Evolutionary conservation across 2,888 invertebrate genomes (phyloP), one percentile per base, ranked within the genome.

Genomic region (Agapostemon virescens): DNA sequence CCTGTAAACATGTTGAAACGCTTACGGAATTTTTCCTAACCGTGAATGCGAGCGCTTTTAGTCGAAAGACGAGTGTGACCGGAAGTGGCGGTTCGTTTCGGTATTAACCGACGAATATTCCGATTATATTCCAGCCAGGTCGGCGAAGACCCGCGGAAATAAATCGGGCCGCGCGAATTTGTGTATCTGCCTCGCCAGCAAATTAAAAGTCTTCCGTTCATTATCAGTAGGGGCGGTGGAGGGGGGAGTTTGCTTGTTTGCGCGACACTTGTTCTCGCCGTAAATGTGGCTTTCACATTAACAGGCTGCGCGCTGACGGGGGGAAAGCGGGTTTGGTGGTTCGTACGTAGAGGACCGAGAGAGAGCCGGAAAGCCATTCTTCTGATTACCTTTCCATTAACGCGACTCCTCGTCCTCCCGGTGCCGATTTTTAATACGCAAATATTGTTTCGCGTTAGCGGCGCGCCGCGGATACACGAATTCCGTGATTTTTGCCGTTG

Each of bases 331-430:
- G 2, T n/a, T n/a, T n/a, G 52, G 23, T 23, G 7, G 23, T 9
- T n/a, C 9, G 61, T 20, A 20, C 33, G 33, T 20, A 17, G 20
- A 17, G 30, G 9, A 30, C 33, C 23, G 15, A 49, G 49, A 49
- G 49, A 55, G 26, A 36, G 63, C 52, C 26, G 55, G 36, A n/a
- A 68, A 69, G 23, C 58, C 79, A 78, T 80, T 78, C 69, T 73
- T 73, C 69, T 78, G 73, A 78, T 80, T 80, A 80, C 78, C 63
- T 68, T 45, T 64, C 78, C 78, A 73, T 78, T 78, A 72, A 55
- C 64, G 58, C n/a, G 20, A 20, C 40, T 52, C 49, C 38, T 20
- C 23, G 0, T 33, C 36, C 20, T 9, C 20, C 49, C 9, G 33
- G 2, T n/a, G 30, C 30, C 7, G 23, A 45, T 64, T 63, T 72